Evolutionary conservation across 2,113 vertebrate genomes (phyloP).

Genomic region (Pluvianellus socialis): DNA sequence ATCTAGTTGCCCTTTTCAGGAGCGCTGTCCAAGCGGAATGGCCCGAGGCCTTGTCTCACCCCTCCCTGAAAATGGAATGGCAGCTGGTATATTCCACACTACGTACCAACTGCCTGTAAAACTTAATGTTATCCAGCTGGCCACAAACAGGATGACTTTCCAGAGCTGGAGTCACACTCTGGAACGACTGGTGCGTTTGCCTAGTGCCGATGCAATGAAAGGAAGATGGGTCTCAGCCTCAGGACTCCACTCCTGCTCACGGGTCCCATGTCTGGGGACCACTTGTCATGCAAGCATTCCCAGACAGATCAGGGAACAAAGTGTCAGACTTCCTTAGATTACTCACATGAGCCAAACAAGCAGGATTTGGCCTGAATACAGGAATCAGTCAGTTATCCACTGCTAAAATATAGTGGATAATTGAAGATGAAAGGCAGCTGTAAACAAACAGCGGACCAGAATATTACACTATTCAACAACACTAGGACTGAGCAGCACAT

Average conservation of each 20-base stretch:
- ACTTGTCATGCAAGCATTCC: constrained; percentile 32
- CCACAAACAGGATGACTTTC: not conserved
- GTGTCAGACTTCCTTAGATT: constrained; percentile 59
- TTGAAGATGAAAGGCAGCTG: constrained; percentile 65
- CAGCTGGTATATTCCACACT: constrained; percentile 41
- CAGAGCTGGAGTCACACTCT: not conserved
- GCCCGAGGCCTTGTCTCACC: constrained; percentile 21
- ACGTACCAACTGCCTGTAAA: not conserved
- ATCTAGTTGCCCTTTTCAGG: constrained; percentile 19
- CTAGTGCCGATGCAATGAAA: not conserved
- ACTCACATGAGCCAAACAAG: constrained; percentile 55
- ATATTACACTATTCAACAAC: not conserved
- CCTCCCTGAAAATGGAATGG: constrained; percentile 26
- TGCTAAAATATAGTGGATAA: constrained; percentile 54
- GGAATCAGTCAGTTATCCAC: constrained; percentile 53
- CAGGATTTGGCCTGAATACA: constrained; percentile 61
- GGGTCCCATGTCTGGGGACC: constrained; percentile 1
- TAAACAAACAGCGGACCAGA: constrained; percentile 29
- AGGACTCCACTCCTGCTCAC: not conserved
- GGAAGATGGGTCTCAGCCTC: constrained; percentile 13
- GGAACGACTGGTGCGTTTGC: not conserved
- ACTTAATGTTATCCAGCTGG: constrained; percentile 18
- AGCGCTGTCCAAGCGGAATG: constrained; percentile 16
- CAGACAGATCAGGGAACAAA: constrained; percentile 63
- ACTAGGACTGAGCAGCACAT: not conserved